phyloP scores from a whole-genome alignment of 2,797 vertebrate genomes.

The Gastrophryne carolinensis region DNA sequence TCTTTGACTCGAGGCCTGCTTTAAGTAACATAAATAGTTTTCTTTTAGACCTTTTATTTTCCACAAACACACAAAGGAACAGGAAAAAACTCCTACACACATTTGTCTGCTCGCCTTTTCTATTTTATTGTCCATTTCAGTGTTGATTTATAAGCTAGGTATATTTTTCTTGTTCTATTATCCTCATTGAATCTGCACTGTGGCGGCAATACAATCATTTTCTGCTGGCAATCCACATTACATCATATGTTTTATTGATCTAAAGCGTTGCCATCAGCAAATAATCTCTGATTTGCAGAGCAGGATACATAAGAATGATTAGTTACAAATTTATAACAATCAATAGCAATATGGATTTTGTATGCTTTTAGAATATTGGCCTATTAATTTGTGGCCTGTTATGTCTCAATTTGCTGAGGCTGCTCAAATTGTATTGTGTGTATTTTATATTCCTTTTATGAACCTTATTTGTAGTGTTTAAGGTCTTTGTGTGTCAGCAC shows the following conservation, averaged over 20 bases:
- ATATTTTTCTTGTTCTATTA: constrained; percentile 2
- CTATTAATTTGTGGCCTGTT: constrained; percentile 27
- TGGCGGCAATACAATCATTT: background rate
- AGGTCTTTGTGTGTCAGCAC: too few species aligned
- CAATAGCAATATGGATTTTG: constrained; percentile 42
- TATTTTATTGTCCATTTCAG: background rate
- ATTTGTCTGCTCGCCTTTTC: background rate
- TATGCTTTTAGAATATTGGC: constrained; percentile 27
- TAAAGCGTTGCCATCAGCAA: constrained; percentile 17
- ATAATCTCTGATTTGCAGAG: constrained; percentile 33
- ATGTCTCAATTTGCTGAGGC: constrained; percentile 14
- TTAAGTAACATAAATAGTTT: too few species aligned
- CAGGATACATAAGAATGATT: constrained; percentile 26
- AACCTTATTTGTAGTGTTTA: background rate
- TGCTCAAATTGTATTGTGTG: background rate
- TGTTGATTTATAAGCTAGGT: background rate
- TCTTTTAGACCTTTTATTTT: too few species aligned
- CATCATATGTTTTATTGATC: constrained; percentile 23
- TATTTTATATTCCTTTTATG: background rate
- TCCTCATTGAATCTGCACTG: background rate
- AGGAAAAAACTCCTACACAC: background rate
- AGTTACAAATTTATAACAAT: constrained; percentile 22
- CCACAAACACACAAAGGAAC: background rate
- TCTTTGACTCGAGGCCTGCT: too few species aligned
- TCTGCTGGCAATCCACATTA: constrained; percentile 3